Evolutionary conservation across 1,140 invertebrate genomes (phyloP), one percentile per base, ranked within the genome.

Genomic region (Cydia splendana): DNA sequence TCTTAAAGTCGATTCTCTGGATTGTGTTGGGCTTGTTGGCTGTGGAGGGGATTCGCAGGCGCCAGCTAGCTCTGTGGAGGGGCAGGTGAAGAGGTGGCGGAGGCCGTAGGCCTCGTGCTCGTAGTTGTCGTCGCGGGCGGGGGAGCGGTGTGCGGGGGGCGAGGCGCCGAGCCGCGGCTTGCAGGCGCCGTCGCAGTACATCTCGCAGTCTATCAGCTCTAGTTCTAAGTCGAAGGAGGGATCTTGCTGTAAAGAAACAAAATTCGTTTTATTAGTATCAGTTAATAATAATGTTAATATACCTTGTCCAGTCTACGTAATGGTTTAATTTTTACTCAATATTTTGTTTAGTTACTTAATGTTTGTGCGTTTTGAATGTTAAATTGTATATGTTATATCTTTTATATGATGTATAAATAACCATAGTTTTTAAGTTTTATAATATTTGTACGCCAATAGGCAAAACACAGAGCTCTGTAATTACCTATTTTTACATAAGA

Each of bases 11-110:
- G 89, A 91, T 6, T 91, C 89, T 20, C 88, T 79, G 24, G 89
- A 92, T 77, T 93, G 95, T 13, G 96, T 97, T 2, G 96, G 96
- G 84, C 96, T 96, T 9, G 96, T 97, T 10, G 96, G 96, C 82
- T 96, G 94, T 0, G 96, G 96, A 1, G 96, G 96, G 1, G 96
- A 97, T 80, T 95, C 95, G 76, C 91, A 90, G 65, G 86, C 80
- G 6, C 84, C 85, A 1, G 86, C 80, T 2, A 82, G 82, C 53
- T 91, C 89, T 18, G 87, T 83, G 34, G 88, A 86, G 15, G 86
- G 81, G 45, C 77, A 85, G 10, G 85, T 78, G 80, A 90, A 88
- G 1, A 88, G 76, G 62, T 88, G 86, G 9, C 90, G 81, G 12
- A 89, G 78, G 5, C 81, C 84, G 67, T 84, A 85, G 0, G 82